phyloP scores from a whole-genome alignment of 2,797 vertebrate genomes.

The Gymnocypris eckloni region DNA sequence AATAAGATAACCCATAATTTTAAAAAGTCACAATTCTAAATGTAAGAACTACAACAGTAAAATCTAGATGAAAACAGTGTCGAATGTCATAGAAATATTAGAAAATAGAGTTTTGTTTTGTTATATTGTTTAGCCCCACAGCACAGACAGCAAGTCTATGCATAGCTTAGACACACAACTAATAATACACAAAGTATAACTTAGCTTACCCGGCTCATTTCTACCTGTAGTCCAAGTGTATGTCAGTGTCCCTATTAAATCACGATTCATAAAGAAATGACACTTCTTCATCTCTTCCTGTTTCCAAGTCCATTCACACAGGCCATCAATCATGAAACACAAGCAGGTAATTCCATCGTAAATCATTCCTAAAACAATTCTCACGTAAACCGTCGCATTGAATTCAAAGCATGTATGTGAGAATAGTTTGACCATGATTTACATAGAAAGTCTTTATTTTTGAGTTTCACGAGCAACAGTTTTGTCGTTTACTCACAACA shows the following conservation, averaged over 20 bases:
- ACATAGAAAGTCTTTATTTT: background rate
- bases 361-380: conserved; percentile 22
- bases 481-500: background rate
- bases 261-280: conserved; percentile 4
- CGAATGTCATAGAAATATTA: background rate
- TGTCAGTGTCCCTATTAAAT: background rate
- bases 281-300: background rate
- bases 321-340: background rate
- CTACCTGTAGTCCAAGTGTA: background rate
- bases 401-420: conserved; percentile 4
- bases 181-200: background rate
- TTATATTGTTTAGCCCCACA: background rate
- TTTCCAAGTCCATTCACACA: background rate
- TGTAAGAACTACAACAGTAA: background rate
- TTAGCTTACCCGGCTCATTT: background rate
- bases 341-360: background rate
- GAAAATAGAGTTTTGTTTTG: background rate
- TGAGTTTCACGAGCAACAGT: background rate
- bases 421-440: conserved; percentile 6
- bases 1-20: background rate
- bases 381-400: background rate
- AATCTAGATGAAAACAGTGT: background rate
- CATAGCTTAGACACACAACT: background rate
- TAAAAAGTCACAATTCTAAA: background rate
- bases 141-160: background rate